phyloP scores from a whole-genome alignment of 2,888 invertebrate species.

The Melinaea marsaeus region DNA sequence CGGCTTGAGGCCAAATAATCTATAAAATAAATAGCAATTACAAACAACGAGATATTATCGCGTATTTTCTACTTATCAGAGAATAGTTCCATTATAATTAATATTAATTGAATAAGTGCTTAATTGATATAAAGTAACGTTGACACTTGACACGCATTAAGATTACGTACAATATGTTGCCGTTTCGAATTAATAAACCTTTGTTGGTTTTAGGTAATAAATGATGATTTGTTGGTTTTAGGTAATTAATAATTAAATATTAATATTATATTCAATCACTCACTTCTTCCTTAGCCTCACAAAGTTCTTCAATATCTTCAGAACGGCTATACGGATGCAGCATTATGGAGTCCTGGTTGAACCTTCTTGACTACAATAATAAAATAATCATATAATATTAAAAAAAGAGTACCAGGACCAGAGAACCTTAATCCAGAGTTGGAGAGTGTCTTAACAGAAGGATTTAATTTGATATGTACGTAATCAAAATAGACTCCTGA shows the following conservation, averaged over 20 bases:
- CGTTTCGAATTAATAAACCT: too few relatives aligned
- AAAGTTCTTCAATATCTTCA: conserved; percentile 3
- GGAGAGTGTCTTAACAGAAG: too few relatives aligned
- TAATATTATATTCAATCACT: not conserved
- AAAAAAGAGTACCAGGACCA: too few relatives aligned
- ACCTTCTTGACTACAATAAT: not conserved
- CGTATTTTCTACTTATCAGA: not conserved
- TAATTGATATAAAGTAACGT: too few relatives aligned
- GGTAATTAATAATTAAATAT: too few relatives aligned
- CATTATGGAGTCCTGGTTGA: not conserved
- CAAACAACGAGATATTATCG: not conserved
- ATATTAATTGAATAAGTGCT: not conserved
- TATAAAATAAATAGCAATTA: not conserved
- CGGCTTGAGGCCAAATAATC: not conserved
- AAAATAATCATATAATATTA: not conserved
- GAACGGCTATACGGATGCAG: not conserved
- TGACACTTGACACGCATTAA: too few relatives aligned
- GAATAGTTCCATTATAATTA: not conserved
- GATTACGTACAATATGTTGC: too few relatives aligned
- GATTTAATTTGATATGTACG: too few relatives aligned
- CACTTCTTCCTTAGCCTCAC: not conserved
- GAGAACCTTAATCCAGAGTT: too few relatives aligned
- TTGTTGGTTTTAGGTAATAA: too few relatives aligned
- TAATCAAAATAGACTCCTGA: too few relatives aligned
- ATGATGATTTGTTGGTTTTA: too few relatives aligned